These are phyloP conservation scores for Azemiops feae DNA, from an alignment of 2,113 vertebrate species.

Conservation along the genomic window DNA sequence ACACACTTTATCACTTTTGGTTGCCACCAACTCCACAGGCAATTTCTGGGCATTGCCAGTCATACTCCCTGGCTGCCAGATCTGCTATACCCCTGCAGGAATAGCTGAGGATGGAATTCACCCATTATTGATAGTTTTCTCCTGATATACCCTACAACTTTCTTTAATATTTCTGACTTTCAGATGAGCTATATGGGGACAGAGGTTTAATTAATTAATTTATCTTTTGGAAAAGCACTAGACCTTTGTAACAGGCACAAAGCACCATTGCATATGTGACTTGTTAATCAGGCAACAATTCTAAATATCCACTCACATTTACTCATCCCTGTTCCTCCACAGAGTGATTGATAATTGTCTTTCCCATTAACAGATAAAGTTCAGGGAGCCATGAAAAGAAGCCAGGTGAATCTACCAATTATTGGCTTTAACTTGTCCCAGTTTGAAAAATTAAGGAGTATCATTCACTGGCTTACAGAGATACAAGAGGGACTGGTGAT, in stretches of 20 bases:
- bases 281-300: background rate
- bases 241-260: background rate
- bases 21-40: background rate
- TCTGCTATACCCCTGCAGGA: background rate
- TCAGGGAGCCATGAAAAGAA: background rate
- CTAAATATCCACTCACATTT: background rate
- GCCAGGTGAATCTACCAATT: background rate
- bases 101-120: background rate
- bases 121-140: background rate
- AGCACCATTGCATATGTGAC: background rate
- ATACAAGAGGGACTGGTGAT: background rate
- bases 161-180: background rate
- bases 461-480: background rate
- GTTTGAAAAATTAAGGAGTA: background rate
- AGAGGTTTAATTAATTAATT: no score
- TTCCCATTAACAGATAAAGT: background rate
- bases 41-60: background rate
- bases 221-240: background rate
- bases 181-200: background rate
- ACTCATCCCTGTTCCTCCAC: background rate
- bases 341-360: background rate
- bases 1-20: background rate
- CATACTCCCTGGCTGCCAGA: background rate
- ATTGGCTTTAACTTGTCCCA: background rate
- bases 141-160: background rate